Base-by-base conservation (phyloP, 2,888 invertebrate genomes). In the Agonopterix subpropinquella region DNA sequence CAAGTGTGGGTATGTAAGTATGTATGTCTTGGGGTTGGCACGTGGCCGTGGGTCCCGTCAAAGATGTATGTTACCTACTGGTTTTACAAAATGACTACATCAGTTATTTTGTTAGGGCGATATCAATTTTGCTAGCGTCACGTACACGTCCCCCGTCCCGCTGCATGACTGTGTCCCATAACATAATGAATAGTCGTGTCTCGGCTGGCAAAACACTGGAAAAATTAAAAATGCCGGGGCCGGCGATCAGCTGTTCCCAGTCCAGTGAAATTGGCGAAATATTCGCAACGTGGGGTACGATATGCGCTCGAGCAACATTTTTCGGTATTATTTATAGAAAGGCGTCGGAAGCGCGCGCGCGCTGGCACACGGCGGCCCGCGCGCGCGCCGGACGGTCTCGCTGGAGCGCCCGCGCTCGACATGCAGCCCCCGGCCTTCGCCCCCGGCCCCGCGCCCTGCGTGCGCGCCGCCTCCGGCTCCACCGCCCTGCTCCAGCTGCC, bases 311-410 rank as follows among this genome's bases (percentile, higher is more conserved):
- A 73, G 80, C 76, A 70, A 80, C 80, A 85, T 86, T 81, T 86
- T 86, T 86, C 73, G 67, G 80, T 76, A 80, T 79, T 88, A 88
- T 88, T 87, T 86, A 80, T 88, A 87, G 87, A 82, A 82, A 85
- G 84, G 79, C 77, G 84, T 81, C 80, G 73, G 70, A 67, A 76
- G 77, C 72, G 72, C 70, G 69, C 66, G 64, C 28, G 28, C 61
- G 67, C 64, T 70, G 78, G 81, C 83, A 81, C 80, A 83, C 83
- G 78, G 73, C 68, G 64, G 65, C 66, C 65, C 82, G 86, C 83
- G 81, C 84, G 84, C 84, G 86, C 71, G 67, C 73, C 70, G 82
- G 77, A 76, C 71, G 76, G 80, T 77, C 41, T 41, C 35, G n/a
- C 72, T 76, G 82, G 78, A 80, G 80, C 72, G 78, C 39, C 10